phyloP scores from a whole-genome alignment of 2,797 vertebrate species.

The Lithobates pipiens region DNA sequence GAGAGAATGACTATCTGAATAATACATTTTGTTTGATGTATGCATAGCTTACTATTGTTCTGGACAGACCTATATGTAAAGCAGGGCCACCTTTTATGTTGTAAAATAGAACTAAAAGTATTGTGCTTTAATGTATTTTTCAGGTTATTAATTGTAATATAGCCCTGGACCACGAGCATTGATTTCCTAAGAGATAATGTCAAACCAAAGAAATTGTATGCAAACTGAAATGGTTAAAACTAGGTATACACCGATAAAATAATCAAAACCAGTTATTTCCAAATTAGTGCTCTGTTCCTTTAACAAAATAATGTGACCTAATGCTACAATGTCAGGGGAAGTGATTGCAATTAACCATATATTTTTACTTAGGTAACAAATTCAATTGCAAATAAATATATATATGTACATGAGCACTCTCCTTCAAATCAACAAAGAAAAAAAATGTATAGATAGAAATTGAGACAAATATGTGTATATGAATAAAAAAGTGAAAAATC shows the following conservation, averaged over 20 bases:
- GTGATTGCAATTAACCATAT: too few species aligned
- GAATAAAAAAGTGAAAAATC: too few species aligned
- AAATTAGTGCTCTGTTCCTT: too few species aligned
- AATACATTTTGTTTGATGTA: not conserved
- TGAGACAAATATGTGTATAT: too few species aligned
- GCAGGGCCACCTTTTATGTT: not conserved
- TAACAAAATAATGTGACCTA: too few species aligned
- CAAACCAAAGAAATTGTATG: conserved; percentile 22
- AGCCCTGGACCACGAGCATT: conserved; percentile 13
- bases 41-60: not conserved
- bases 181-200: conserved; percentile 47
- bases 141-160: conserved; percentile 52
- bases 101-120: not conserved
- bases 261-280: too few species aligned
- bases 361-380: too few species aligned
- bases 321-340: too few species aligned
- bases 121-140: conserved; percentile 37
- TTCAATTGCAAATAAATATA: too few species aligned
- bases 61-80: not conserved
- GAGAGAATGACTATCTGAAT: not conserved
- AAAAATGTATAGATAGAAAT: too few species aligned
- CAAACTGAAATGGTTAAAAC: conserved; percentile 9
- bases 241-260: not conserved
- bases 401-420: too few species aligned
- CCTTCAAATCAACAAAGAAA: too few species aligned